Percentiles rank a stretch among this genome's conserved stretches.
Evolutionary conservation across 1,140 invertebrate genomes (phyloP).

Genomic region (Uloborus diversus): DNA sequence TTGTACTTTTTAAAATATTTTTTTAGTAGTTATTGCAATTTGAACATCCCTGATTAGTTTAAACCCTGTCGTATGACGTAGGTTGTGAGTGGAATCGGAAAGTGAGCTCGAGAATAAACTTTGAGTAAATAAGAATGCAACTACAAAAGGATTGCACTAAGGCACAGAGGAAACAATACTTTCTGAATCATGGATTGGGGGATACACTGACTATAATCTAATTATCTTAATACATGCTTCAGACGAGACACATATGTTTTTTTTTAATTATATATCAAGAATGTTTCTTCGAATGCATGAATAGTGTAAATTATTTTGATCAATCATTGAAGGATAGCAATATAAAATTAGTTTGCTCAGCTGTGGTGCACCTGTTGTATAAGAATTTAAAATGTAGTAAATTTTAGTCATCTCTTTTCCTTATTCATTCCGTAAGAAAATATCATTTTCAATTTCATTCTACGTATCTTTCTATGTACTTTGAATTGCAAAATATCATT

Average conservation of each 20-base stretch:
- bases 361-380: slow-evolving; percentile 42
- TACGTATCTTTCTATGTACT: slow-evolving; percentile 37
- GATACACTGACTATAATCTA: slow-evolving; percentile 55
- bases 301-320: slow-evolving; percentile 48
- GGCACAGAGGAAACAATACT: slow-evolving; percentile 57
- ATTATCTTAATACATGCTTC: slow-evolving; percentile 50
- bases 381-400: slow-evolving; percentile 14
- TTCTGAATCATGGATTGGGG: slow-evolving; percentile 39
- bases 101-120: slow-evolving; percentile 52
- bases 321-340: slow-evolving; percentile 38
- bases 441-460: background rate
- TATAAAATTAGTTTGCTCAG: slow-evolving; percentile 55
- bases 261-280: slow-evolving; percentile 51
- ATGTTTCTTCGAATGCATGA: slow-evolving; percentile 20
- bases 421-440: slow-evolving; percentile 25
- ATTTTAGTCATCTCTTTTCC: slow-evolving; percentile 4
- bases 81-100: too few species aligned
- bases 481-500: slow-evolving; percentile 25
- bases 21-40: too few species aligned
- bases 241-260: slow-evolving; percentile 49
- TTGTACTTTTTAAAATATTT: too few species aligned
- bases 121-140: slow-evolving; percentile 51
- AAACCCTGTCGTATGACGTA: too few species aligned
- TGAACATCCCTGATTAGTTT: too few species aligned
- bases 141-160: slow-evolving; percentile 54